Evolutionary conservation across 2,888 invertebrate species (phyloP).

Genomic region (Anoplius nigerrimus): DNA sequence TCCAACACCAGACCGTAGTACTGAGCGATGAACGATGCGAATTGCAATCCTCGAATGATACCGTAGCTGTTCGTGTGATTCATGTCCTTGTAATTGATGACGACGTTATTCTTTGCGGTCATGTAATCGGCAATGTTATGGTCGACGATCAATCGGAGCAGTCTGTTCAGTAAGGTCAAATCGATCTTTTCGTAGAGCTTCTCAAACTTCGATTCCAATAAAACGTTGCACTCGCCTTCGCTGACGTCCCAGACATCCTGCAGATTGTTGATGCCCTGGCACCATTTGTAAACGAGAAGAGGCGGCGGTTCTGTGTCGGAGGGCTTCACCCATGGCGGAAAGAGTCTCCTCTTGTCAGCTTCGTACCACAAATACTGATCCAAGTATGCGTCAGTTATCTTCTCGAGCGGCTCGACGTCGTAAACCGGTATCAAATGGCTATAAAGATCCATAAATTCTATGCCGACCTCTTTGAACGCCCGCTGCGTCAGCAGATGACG

Average conservation of each 20-base stretch:
- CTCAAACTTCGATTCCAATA: constrained; percentile 97
- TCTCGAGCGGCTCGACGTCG: constrained; percentile 99
- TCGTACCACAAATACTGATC: constrained; percentile 99
- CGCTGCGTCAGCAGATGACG: constrained; percentile 98
- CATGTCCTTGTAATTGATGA: constrained; percentile 99
- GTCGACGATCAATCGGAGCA: constrained; percentile 97
- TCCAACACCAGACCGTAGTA: constrained; percentile 99
- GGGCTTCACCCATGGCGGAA: constrained; percentile 99
- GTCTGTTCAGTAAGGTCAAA: constrained; percentile 95
- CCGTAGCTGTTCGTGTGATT: constrained; percentile 99
- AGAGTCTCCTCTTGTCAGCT: constrained; percentile 96
- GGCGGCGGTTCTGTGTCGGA: constrained; percentile 98
- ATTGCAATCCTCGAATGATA: constrained; percentile 98
- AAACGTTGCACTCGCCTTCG: constrained; percentile 99
- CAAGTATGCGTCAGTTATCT: constrained; percentile 99
- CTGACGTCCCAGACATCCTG: constrained; percentile 99
- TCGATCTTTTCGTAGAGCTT: constrained; percentile 99
- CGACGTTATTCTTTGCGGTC: constrained; percentile 99
- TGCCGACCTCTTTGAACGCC: constrained; percentile 99
- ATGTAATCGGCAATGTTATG: constrained; percentile 99
- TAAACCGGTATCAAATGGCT: constrained; percentile 99
- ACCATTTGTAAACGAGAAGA: constrained; percentile 97
- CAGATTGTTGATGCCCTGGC: constrained; percentile 98
- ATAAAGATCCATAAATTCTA: constrained; percentile 99
- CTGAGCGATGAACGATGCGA: constrained; percentile 99